Base-by-base conservation (phyloP, 2,888 invertebrate genomes). In the Tyria jacobaeae region DNA sequence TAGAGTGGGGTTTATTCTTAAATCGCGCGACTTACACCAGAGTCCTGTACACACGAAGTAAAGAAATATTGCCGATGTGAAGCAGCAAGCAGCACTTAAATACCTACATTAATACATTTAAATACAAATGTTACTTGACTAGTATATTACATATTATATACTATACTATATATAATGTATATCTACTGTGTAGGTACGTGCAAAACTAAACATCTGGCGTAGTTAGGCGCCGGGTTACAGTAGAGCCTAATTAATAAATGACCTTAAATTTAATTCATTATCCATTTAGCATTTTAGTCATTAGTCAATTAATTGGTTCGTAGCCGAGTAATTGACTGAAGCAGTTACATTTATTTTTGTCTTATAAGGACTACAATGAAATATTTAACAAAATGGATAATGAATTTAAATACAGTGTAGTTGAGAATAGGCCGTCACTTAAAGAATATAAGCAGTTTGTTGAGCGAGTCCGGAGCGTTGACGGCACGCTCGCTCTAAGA, bases 71-170 rank as follows among this genome's bases (percentile, higher is more conserved):
- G 31, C 14, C 31, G 54, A 41, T 15, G 41, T 50, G 3, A 1
- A 12, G 25, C 63, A 66, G 66, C 54, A 51, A 67, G 63, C 44
- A 60, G 35, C 44, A 60, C 70, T 56, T 66, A 64, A 15, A 21
- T 1, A 24, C 25, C 55, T 31, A 55, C 31, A 6, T 44, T 31
- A 24, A 27, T 44, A 55, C 34, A 44, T 27, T 34, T 44, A 55
- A 17, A 58, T 51, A 34, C 60, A 60, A 48, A 57, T 39, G 57
- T 75, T 73, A 79, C 69, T 60, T 77, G 82, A 83, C 81, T 82
- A 83, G 84, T 74, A 79, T 75, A 71, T 80, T 78, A 81, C 72
- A 71, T 56, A 27, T 27, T 67, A 60, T 69, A 35, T 21, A 44
- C 27, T 56, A 78, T 63, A 72, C 24, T 59, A 55, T 31, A 31